Evolutionary conservation across 2,888 invertebrate species (phyloP).

Genomic region (Meta bourneti): DNA sequence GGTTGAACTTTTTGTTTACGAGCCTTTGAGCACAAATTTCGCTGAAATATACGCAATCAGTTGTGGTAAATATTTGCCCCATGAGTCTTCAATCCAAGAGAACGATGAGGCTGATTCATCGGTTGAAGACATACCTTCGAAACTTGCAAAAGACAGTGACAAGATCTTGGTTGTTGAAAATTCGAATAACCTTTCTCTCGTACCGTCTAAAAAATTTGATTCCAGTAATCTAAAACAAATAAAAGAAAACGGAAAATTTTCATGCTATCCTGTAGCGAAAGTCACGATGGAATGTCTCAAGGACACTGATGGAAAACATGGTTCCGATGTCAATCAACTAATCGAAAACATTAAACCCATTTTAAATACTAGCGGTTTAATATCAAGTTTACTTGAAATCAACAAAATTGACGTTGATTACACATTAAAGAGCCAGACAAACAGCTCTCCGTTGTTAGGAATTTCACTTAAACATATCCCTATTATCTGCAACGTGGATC

Average conservation of each 20-base stretch:
- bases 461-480: neutral
- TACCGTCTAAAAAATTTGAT: neutral
- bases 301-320: neutral
- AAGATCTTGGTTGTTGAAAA: neutral
- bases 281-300: neutral
- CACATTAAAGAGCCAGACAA: neutral
- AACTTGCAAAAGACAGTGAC: neutral
- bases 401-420: conserved; percentile 1
- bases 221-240: neutral
- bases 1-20: conserved; percentile 35
- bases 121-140: neutral
- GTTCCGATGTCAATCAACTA: neutral
- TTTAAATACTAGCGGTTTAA: neutral
- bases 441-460: neutral
- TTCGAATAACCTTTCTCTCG: neutral
- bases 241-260: neutral
- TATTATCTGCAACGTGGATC: neutral
- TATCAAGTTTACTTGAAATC: neutral
- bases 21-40: conserved; percentile 59
- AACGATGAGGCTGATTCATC: neutral
- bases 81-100: neutral
- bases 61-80: neutral
- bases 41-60: conserved; percentile 65
- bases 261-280: neutral
- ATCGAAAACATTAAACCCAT: neutral